A percentile compares a stretch with the other conserved stretches of the same genome.
Conservation (phyloP, 2,888 invertebrate genomes). For the Gnatocerus cornutus region DNA sequence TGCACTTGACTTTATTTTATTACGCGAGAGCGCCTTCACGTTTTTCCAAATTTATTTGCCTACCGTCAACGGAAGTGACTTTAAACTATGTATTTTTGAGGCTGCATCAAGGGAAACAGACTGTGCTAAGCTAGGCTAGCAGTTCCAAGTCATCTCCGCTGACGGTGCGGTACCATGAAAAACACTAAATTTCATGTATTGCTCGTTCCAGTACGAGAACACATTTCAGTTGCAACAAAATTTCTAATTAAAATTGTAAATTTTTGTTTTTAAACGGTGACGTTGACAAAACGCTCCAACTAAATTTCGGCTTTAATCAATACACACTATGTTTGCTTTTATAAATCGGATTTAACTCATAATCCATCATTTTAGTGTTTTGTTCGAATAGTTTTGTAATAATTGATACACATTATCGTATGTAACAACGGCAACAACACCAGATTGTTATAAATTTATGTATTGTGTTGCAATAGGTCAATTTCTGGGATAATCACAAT, state of each 20-base stretch:
- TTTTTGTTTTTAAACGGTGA: no score
- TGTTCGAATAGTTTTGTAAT: neutral
- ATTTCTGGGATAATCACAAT: neutral
- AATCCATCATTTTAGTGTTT: neutral
- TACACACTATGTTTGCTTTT: neutral
- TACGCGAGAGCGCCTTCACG: neutral
- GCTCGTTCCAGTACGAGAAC: no score
- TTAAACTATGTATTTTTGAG: no score
- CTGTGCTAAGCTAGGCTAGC: no score
- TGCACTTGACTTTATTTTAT: neutral
- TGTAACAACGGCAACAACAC: neutral
- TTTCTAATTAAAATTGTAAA: no score
- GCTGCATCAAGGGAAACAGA: no score
- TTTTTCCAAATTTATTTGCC: no score
- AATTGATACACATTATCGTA: neutral
- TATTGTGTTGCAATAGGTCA: neutral
- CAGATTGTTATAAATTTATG: constrained; percentile 4
- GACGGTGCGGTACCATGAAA: no score
- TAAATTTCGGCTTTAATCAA: neutral
- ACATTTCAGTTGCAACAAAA: neutral
- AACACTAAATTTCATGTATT: no score
- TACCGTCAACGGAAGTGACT: no score
- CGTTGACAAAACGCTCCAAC: no score
- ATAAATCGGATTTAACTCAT: constrained; percentile 1
- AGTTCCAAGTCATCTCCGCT: no score